Evolutionary conservation across 1,140 invertebrate species (phyloP).

Genomic region (Nasonia longicornis): DNA sequence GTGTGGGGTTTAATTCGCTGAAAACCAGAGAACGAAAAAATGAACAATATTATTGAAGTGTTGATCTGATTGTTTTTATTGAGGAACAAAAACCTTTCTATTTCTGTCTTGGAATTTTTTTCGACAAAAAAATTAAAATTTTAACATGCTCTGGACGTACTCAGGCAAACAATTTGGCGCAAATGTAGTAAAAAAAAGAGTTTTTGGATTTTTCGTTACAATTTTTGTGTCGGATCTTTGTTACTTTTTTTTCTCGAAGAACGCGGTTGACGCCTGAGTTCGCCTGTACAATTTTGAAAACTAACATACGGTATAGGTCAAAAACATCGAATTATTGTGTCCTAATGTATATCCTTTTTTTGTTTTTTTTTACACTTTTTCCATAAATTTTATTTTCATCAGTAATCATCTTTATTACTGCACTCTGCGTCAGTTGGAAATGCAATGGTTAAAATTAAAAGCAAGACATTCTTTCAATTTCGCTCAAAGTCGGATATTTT

Average conservation of each 20-base stretch:
- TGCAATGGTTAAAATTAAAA: conserved; percentile 30
- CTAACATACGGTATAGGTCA: conserved; percentile 43
- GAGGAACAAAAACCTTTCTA: conserved; percentile 53
- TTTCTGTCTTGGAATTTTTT: conserved; percentile 49
- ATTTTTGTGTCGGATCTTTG: conserved; percentile 43
- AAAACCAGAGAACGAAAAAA: background rate
- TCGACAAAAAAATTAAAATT: conserved; percentile 52
- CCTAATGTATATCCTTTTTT: background rate
- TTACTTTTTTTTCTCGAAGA: conserved; percentile 14
- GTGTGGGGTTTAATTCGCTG: background rate
- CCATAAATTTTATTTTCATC: conserved; percentile 41
- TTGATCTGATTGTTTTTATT: conserved; percentile 63
- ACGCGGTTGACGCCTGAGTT: conserved; percentile 20
- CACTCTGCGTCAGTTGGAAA: conserved; percentile 45
- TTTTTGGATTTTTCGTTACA: conserved; percentile 42
- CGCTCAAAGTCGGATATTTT: conserved; percentile 34
- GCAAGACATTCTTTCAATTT: conserved; percentile 33
- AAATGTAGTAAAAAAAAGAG: conserved; percentile 50
- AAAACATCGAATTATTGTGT: conserved; percentile 43
- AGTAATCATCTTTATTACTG: conserved; percentile 36
- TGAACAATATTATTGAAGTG: conserved; percentile 27
- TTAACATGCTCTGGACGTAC: conserved; percentile 53
- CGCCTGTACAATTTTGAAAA: conserved; percentile 50
- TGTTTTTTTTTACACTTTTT: background rate
- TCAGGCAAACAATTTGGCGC: conserved; percentile 39